Evolutionary conservation across 2,797 vertebrate species (phyloP).

Genomic region (Dryobates pubescens): DNA sequence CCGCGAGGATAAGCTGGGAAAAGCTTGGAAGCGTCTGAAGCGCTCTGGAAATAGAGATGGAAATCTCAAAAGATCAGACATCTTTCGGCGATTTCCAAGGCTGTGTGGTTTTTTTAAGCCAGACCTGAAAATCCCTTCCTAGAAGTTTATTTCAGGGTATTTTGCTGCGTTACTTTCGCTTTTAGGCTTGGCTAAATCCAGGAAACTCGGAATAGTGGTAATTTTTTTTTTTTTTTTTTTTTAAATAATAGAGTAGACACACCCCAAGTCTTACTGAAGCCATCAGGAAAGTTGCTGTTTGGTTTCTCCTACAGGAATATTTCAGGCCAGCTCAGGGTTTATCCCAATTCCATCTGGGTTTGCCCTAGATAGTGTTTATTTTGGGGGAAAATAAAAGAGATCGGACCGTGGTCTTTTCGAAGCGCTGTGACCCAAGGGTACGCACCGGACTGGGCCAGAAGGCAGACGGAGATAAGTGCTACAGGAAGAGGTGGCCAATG

Average conservation of each 20-base stretch:
- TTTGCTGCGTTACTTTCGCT: slow-evolving; percentile 53
- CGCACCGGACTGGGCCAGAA: background rate
- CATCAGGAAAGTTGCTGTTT: background rate
- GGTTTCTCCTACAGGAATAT: slow-evolving; percentile 12
- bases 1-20: background rate
- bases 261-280: background rate
- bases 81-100: slow-evolving; percentile 39
- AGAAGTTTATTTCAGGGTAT: slow-evolving; percentile 40
- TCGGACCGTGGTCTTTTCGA: background rate
- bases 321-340: slow-evolving; percentile 23
- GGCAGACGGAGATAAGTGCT: background rate
- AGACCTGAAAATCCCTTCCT: slow-evolving; percentile 38
- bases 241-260: slow-evolving; percentile 16
- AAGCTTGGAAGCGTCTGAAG: slow-evolving; percentile 4
- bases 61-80: slow-evolving; percentile 57
- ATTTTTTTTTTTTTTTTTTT: background rate
- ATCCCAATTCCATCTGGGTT: background rate
- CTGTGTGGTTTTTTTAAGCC: slow-evolving; percentile 18
- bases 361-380: background rate
- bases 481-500: background rate
- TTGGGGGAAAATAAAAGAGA: background rate
- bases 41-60: slow-evolving; percentile 37
- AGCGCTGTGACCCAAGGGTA: background rate
- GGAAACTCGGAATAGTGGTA: slow-evolving; percentile 18
- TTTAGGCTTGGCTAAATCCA: slow-evolving; percentile 53